phyloP scores from a whole-genome alignment of 2,797 vertebrate genomes.

The Mycteria americana region DNA sequence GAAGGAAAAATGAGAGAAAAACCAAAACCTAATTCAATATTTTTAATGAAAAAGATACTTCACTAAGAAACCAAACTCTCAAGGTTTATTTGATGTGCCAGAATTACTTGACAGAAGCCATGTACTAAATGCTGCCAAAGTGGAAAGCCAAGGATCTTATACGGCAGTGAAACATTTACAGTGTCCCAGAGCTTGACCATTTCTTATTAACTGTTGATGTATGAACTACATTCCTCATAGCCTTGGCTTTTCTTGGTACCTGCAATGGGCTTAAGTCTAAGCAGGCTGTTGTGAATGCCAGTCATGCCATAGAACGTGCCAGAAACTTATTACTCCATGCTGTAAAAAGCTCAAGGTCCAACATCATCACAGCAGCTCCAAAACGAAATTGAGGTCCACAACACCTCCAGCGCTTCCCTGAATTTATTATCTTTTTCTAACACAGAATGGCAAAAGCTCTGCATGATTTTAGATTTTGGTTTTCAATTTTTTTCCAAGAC shows the following conservation, averaged over 20 bases:
- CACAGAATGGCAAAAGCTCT: background rate
- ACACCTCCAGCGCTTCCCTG: background rate
- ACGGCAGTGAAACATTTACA: background rate
- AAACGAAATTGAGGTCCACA: background rate
- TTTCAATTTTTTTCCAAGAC: background rate
- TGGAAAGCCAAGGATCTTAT: background rate
- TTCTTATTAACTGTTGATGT: background rate
- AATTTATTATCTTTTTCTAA: background rate
- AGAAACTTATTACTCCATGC: background rate
- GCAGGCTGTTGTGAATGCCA: background rate
- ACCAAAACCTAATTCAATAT: background rate
- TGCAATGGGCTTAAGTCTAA: background rate
- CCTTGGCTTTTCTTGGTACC: background rate
- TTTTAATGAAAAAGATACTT: background rate
- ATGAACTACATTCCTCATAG: background rate
- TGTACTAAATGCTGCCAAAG: background rate
- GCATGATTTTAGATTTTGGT: background rate
- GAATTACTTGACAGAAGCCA: background rate
- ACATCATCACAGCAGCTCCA: background rate
- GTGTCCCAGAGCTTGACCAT: background rate
- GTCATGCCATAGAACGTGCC: background rate
- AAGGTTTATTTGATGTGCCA: background rate
- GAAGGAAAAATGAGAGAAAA: background rate
- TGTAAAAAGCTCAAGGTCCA: background rate
- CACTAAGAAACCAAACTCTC: background rate